Evolutionary conservation across 2,113 vertebrate genomes (phyloP).

Genomic region (Struthio camelus): DNA sequence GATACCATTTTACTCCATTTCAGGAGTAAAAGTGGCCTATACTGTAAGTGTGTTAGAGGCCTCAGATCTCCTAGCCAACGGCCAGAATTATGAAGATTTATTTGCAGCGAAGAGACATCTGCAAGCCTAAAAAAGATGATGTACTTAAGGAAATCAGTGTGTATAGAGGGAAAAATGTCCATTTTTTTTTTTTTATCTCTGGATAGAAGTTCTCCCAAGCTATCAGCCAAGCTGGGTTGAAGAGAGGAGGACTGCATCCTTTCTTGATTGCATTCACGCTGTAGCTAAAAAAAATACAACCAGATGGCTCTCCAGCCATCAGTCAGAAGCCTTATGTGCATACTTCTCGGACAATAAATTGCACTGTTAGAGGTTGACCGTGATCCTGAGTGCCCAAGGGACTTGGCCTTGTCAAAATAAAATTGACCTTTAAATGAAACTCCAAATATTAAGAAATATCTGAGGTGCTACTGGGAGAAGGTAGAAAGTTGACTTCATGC

Average conservation of each 20-base stretch:
- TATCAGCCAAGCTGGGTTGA: neutral
- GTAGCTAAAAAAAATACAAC: neutral
- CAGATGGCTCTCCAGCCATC: neutral
- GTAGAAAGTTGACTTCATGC: neutral
- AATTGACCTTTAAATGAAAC: neutral
- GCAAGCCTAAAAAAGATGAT: neutral
- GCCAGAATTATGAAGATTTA: neutral
- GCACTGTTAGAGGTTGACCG: neutral
- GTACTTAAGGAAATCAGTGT: neutral
- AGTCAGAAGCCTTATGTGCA: neutral
- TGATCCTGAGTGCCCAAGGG: neutral
- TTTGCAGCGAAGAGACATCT: neutral
- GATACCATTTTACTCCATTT: neutral
- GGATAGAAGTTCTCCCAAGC: neutral
- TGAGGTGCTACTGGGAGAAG: neutral
- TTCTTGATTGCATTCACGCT: neutral
- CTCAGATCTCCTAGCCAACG: neutral
- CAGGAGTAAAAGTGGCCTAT: neutral
- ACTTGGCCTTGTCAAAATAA: neutral
- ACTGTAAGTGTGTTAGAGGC: fast-evolving
- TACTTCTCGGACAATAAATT: neutral
- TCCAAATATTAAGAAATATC: neutral
- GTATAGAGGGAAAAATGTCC: neutral
- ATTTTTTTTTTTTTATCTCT: neutral
- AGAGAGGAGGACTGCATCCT: neutral